Evolutionary conservation across 2,797 vertebrate genomes (phyloP).

Genomic region (Sebastes hubbsi): DNA sequence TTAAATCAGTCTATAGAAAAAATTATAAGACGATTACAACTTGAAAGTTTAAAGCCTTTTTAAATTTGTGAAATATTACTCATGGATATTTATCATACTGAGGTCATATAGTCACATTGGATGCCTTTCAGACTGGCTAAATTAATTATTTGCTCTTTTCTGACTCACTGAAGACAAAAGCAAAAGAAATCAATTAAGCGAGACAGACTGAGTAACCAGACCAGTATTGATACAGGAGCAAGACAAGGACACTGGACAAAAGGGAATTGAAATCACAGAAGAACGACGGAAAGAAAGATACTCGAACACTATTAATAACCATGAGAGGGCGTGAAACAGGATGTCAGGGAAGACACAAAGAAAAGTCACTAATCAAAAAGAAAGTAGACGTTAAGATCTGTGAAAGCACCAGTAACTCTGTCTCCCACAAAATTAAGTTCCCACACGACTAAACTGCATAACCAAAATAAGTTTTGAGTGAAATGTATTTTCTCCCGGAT

Average conservation of each 20-base stretch:
- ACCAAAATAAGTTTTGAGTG: too few relatives aligned
- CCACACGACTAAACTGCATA: too few relatives aligned
- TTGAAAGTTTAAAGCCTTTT: slow-evolving; percentile 27
- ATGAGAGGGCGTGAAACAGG: not conserved
- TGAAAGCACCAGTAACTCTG: not conserved
- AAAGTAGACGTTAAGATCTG: not conserved
- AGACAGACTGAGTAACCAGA: slow-evolving; percentile 25
- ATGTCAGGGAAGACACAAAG: not conserved
- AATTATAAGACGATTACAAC: slow-evolving; percentile 11
- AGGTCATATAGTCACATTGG: slow-evolving; percentile 10
- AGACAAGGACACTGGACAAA: slow-evolving; percentile 38
- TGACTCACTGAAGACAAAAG: slow-evolving; percentile 35
- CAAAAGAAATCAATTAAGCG: slow-evolving; percentile 48
- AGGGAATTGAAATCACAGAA: slow-evolving; percentile 10
- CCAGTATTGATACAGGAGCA: slow-evolving; percentile 24
- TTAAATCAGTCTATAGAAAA: not conserved
- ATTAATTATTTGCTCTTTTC: slow-evolving; percentile 42
- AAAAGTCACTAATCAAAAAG: not conserved
- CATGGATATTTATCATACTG: slow-evolving; percentile 25
- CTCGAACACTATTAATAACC: not conserved
- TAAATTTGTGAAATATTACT: slow-evolving; percentile 17
- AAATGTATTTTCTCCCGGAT: too few relatives aligned
- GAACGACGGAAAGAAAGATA: not conserved
- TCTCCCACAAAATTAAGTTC: too few relatives aligned
- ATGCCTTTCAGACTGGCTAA: slow-evolving; percentile 47